phyloP scores from a whole-genome alignment of 2,888 invertebrate species.

The Cheilosia vulpina region DNA sequence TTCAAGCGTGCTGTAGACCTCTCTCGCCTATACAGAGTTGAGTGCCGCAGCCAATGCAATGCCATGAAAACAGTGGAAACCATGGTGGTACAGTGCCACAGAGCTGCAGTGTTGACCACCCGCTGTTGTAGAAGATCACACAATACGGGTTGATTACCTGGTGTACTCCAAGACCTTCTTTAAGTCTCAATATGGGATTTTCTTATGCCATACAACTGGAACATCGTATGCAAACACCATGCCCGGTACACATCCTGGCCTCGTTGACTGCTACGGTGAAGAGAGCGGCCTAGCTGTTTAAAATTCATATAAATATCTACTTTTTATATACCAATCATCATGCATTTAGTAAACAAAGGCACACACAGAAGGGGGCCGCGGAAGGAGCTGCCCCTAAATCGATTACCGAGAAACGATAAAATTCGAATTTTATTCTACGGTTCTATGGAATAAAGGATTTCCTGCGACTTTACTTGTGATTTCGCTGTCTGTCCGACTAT shows the following conservation, averaged over 20 bases:
- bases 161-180: constrained; percentile 58
- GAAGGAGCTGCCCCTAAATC: constrained; percentile 58
- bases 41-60: constrained; percentile 1
- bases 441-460: constrained; percentile 69
- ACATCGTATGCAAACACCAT: constrained; percentile 60
- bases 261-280: constrained; percentile 26
- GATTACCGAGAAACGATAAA: constrained; percentile 75
- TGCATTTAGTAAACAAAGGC: constrained; percentile 72
- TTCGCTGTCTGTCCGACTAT: constrained; percentile 15
- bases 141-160: constrained; percentile 74
- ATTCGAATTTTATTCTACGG: constrained; percentile 70
- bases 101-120: constrained; percentile 67
- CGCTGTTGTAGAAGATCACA: constrained; percentile 71
- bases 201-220: constrained; percentile 49
- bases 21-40: neutral
- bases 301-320: constrained; percentile 73
- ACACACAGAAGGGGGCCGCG: constrained; percentile 9
- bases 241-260: constrained; percentile 63
- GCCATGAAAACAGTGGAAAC: constrained; percentile 1
- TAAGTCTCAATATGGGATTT: constrained; percentile 24
- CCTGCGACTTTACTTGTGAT: constrained; percentile 49
- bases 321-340: constrained; percentile 73
- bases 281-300: constrained; percentile 40
- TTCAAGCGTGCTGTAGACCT: constrained; percentile 2
- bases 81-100: constrained; percentile 34